Evolutionary conservation across 2,888 invertebrate genomes (phyloP), one percentile per base, ranked within the genome.

Genomic region (Oxyscelio sp.): DNA sequence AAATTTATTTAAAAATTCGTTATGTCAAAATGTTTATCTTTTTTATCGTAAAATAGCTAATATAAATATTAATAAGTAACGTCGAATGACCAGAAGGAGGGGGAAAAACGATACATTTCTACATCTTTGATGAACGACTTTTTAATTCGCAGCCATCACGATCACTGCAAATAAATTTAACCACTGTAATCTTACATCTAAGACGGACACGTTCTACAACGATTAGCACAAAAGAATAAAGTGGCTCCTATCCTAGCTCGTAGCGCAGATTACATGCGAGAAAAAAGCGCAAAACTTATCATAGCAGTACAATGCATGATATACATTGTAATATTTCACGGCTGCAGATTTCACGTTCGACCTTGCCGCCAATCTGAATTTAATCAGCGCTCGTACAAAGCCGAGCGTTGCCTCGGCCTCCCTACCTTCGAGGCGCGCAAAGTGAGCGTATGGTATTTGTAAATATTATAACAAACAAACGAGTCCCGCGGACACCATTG

Each of bases 301-400:
- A 68, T 11, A n/a, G n/a, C 38, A 31, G 56, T 34, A 80, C 58
- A 65, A 71, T 40, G 79, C 58, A 50, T 66, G 78, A 59, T 78
- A 82, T 34, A 65, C 61, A 78, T 83, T 77, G 74, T 90, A 90
- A 91, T 91, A 91, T 90, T 92, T 91, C 89, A 91, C 90, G 91
- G 90, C 90, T 90, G 90, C 90, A 87, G 90, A 92, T 92, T 83
- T 83, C 91, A 88, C 88, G 92, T 90, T 90, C 91, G 92, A 90
- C 92, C 92, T 92, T 92, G 91, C 87, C 87, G 85, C 56, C 82
- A 85, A 79, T 82, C 85, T 86, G 87, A 85, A 89, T 88, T 86
- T 88, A 90, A 91, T 92, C 91, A 77, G 75, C 71, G 78, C 65
- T 71, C 66, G 74, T 81, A 78, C 58, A 77, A 83, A 86, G 78